These are phyloP conservation scores for Vireo griseus DNA, from an alignment of 2,797 vertebrate species.

Conservation along the genomic window DNA sequence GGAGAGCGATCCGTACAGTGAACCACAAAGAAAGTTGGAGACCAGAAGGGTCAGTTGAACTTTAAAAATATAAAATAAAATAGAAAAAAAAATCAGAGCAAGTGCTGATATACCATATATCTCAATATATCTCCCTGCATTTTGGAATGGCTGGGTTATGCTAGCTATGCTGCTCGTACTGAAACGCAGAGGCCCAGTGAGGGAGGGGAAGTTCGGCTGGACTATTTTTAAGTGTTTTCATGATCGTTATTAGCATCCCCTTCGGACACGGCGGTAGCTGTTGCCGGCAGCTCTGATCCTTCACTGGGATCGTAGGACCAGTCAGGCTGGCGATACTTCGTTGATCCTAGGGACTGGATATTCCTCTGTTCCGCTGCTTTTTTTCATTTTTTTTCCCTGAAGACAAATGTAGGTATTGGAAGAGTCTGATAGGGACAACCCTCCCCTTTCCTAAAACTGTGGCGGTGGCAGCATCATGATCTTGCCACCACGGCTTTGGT, in stretches of 20 bases:
- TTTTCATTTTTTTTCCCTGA: background rate
- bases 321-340: rapidly evolving
- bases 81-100: background rate
- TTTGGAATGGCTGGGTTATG: background rate
- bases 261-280: background rate
- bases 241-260: background rate
- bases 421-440: rapidly evolving
- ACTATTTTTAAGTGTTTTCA: background rate
- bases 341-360: background rate
- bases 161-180: background rate
- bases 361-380: rapidly evolving
- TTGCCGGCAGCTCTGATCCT: background rate
- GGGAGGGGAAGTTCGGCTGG: background rate
- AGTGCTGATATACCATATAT: background rate
- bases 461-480: background rate
- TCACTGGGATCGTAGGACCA: background rate
- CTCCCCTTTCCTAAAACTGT: background rate
- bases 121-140: background rate
- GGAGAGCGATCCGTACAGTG: constrained; percentile 44
- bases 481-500: background rate
- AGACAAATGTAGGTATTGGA: background rate
- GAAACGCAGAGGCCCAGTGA: background rate
- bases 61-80: background rate
- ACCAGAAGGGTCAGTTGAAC: constrained; percentile 59
- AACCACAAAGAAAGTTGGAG: constrained; percentile 55